Conservation (phyloP, 2,797 vertebrate genomes). For the Vultur gryphus region DNA sequence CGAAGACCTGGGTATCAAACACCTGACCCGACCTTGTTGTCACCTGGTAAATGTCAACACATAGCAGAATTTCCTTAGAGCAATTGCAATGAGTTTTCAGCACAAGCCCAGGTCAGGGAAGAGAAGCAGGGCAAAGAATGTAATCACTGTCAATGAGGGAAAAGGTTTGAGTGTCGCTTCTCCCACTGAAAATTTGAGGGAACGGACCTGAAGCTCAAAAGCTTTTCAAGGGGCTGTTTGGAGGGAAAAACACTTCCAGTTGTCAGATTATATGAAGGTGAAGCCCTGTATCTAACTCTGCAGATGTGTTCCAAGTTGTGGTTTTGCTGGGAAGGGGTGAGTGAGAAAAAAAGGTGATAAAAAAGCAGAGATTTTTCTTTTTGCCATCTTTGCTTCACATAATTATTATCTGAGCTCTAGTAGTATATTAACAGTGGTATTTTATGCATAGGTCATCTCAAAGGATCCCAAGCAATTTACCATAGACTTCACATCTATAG, state of each 20-base stretch:
- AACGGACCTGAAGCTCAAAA: background rate
- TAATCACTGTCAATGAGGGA: background rate
- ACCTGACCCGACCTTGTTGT: constrained; percentile 65
- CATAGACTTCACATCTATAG: background rate
- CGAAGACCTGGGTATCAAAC: constrained; percentile 63
- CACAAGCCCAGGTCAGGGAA: background rate
- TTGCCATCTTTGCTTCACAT: background rate
- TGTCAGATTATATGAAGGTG: background rate
- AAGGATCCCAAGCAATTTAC: background rate
- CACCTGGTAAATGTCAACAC: constrained; percentile 73
- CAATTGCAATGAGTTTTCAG: constrained; percentile 17
- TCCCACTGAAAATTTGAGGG: background rate
- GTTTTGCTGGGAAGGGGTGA: background rate
- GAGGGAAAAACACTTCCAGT: background rate
- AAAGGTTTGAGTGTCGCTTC: background rate
- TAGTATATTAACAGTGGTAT: background rate
- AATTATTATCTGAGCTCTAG: background rate
- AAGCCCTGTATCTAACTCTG: background rate
- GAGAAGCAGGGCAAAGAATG: background rate
- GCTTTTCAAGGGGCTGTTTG: background rate
- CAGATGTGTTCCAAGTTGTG: background rate
- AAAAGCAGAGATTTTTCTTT: background rate
- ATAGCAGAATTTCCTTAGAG: constrained; percentile 62
- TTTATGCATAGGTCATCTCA: background rate
- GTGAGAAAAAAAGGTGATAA: background rate